Conservation (phyloP, 2,797 vertebrate species). For the Paramormyrops hopkinsi region DNA sequence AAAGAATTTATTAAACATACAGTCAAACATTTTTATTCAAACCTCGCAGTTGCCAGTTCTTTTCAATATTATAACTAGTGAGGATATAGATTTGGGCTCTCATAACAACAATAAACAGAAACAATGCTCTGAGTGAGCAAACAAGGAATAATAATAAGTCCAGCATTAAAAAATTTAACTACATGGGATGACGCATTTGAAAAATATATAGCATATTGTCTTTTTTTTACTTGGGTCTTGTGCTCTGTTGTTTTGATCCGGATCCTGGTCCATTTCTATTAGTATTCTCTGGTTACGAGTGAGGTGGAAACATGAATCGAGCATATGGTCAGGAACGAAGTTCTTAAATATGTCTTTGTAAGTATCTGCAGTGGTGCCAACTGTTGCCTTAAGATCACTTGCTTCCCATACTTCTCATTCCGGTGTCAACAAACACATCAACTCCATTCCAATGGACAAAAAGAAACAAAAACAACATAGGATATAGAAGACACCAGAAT, state of each 20-base stretch:
- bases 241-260: background rate
- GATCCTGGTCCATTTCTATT: background rate
- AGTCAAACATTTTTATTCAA: background rate
- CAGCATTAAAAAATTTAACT: background rate
- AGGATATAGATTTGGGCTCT: background rate
- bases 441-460: background rate
- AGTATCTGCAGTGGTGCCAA: background rate
- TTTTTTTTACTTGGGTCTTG: background rate
- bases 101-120: background rate
- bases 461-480: background rate
- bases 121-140: background rate
- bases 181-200: background rate
- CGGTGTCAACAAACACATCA: background rate
- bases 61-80: background rate
- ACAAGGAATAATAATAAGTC: background rate
- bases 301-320: background rate
- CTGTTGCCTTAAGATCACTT: background rate
- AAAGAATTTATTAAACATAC: conserved; percentile 5
- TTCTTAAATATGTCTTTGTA: background rate
- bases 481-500: conserved; percentile 25
- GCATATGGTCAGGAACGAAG: background rate
- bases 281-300: background rate
- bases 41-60: background rate
- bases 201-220: background rate
- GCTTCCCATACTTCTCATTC: background rate